Evolutionary conservation across 2,888 invertebrate genomes (phyloP), one percentile per base, ranked within the genome.

Genomic region (Ceraclea dissimilis): DNA sequence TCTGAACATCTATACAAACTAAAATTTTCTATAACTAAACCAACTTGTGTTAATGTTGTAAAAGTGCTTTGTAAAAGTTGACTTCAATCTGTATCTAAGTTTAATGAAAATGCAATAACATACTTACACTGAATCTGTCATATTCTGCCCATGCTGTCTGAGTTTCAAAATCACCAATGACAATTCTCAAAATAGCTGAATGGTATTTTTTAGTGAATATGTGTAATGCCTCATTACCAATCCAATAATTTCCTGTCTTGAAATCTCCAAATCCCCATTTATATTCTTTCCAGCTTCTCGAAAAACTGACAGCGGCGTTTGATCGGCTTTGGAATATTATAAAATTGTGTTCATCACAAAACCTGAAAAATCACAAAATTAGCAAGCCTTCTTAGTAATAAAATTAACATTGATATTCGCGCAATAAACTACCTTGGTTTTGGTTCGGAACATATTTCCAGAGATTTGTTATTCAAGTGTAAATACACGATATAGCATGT

Each of bases 231-330:
- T 81, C 79, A 64, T 81, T 81, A 4, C 82, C 82, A 61, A 79
- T 73, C 82, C 82, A 83, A 64, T 82, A 83, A 62, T 82, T 80
- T 22, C 68, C 67, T 2, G 62, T 47, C 10, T 68, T 61, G 16
- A 80, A 63, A 61, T 74, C 67, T 1, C 83, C 83, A 63, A 83
- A 83, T 2, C 83, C 83, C 21, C 70, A 63, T 54, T 77, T 79
- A 65, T 83, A 83, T 11, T 78, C 74, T 5, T 69, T 63, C 82
- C 82, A 83, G 19, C 72, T 69, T 49, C 74, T 70, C 60, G 79
- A 77, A 62, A 83, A 83, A 64, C 76, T 78, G 51, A 78, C 72
- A 39, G 69, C 69, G 1, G 65, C 64, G 0, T 66, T 65, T 52
- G 73, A 75, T 48, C 78, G 69, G 47, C 70, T 67, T 63, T 78